A percentile compares a stretch with the other conserved stretches of the same genome.
Conservation (phyloP, 2,797 vertebrate species). For the Myripristis jacobus region DNA sequence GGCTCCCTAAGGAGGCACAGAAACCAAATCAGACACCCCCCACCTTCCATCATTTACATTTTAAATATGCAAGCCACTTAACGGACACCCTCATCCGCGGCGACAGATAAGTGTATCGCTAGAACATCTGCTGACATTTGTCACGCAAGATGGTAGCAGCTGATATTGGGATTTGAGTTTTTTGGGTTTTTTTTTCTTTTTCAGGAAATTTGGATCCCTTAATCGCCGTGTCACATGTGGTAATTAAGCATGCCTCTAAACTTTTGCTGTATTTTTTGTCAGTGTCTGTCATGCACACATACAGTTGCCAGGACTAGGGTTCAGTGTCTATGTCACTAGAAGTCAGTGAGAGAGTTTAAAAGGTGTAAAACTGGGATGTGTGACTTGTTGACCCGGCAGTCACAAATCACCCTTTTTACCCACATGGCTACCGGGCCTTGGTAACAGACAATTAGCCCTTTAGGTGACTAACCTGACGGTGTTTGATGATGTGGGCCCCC, state of each 20-base stretch:
- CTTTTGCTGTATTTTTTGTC: neutral
- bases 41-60: conserved; percentile 49
- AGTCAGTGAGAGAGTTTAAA: too few species aligned
- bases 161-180: conserved; percentile 70
- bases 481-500: conserved; percentile 83
- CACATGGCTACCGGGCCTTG: too few species aligned
- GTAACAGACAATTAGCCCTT: conserved; percentile 1
- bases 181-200: conserved; percentile 61
- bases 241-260: conserved; percentile 47
- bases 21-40: conserved; percentile 48
- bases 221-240: neutral
- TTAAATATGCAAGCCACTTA: conserved; percentile 69
- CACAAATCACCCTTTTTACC: neutral
- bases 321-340: neutral
- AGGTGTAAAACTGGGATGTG: too few species aligned
- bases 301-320: neutral
- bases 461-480: conserved; percentile 84
- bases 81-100: conserved; percentile 58
- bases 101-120: conserved; percentile 66
- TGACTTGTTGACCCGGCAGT: neutral
- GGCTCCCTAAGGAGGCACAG: conserved; percentile 65
- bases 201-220: conserved; percentile 35
- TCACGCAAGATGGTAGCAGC: conserved; percentile 68
- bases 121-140: conserved; percentile 75
- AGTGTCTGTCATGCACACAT: neutral